Conservation (phyloP, 2,797 vertebrate genomes). For the Cynopterus sphinx region DNA sequence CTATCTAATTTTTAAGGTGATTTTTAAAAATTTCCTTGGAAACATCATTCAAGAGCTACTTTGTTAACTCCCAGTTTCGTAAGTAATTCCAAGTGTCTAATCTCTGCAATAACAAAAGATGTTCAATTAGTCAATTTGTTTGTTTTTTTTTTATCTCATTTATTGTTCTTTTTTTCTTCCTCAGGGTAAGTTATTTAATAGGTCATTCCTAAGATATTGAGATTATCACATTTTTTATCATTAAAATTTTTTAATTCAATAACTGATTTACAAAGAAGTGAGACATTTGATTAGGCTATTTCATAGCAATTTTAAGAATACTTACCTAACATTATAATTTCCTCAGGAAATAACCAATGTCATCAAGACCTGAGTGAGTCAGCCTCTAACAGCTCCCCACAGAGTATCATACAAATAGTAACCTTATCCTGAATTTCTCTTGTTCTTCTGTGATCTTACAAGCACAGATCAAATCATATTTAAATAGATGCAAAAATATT, state of each 20-base stretch:
- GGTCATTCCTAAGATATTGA: neutral
- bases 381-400: neutral
- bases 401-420: neutral
- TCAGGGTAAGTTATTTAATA: neutral
- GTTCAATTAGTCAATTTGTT: neutral
- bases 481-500: slow-evolving; percentile 72
- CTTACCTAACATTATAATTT: neutral
- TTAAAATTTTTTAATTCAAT: neutral
- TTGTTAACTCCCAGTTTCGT: neutral
- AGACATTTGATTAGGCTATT: neutral
- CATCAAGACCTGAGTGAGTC: neutral
- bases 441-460: slow-evolving; percentile 9
- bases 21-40: neutral
- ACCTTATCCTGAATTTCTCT: neutral
- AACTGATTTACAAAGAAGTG: neutral
- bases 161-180: neutral
- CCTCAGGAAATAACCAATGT: neutral
- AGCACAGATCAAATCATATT: slow-evolving; percentile 52
- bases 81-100: neutral
- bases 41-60: neutral
- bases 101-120: neutral
- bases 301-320: neutral
- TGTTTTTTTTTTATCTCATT: neutral
- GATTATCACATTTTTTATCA: neutral
- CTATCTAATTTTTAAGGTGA: neutral